A percentile compares a stretch with the other conserved stretches of the same genome.
phyloP scores from a whole-genome alignment of 2,797 vertebrate genomes.

The Centropyge bicolor region DNA sequence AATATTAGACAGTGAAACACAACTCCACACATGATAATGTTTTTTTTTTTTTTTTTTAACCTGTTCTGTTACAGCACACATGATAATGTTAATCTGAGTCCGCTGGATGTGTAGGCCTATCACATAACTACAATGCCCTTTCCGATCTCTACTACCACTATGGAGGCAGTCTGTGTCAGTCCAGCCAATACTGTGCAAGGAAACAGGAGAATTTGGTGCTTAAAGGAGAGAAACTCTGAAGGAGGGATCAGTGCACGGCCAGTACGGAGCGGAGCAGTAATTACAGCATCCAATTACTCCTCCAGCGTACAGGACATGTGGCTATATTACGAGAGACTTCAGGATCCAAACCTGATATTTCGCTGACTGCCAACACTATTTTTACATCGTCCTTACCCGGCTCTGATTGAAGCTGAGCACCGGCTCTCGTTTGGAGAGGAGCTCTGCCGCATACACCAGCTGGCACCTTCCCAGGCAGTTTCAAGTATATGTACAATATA shows the following conservation, averaged over 20 bases:
- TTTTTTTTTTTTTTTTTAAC: too few relatives aligned
- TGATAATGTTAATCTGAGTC: neutral
- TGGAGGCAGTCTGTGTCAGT: neutral
- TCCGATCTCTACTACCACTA: neutral
- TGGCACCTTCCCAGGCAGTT: slow-evolving; percentile 52
- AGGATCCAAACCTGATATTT: slow-evolving; percentile 17
- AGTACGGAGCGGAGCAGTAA: neutral
- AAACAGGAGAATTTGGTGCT: too few relatives aligned
- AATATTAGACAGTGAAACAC: neutral
- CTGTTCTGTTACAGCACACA: too few relatives aligned
- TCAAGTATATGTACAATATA: slow-evolving; percentile 41
- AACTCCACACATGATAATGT: neutral
- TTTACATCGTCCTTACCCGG: slow-evolving; percentile 3
- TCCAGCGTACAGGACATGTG: neutral
- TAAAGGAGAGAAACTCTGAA: neutral
- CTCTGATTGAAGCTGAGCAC: slow-evolving; percentile 34
- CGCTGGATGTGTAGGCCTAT: neutral
- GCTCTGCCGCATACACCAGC: slow-evolving; percentile 34
- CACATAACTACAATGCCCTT: neutral
- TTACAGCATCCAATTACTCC: neutral
- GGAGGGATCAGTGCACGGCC: neutral
- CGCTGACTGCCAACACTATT: slow-evolving; percentile 18
- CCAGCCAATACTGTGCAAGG: neutral
- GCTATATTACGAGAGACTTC: neutral
- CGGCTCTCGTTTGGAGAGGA: slow-evolving; percentile 38